phyloP scores from a whole-genome alignment of 2,113 vertebrate species.

The Terrapene triunguis region DNA sequence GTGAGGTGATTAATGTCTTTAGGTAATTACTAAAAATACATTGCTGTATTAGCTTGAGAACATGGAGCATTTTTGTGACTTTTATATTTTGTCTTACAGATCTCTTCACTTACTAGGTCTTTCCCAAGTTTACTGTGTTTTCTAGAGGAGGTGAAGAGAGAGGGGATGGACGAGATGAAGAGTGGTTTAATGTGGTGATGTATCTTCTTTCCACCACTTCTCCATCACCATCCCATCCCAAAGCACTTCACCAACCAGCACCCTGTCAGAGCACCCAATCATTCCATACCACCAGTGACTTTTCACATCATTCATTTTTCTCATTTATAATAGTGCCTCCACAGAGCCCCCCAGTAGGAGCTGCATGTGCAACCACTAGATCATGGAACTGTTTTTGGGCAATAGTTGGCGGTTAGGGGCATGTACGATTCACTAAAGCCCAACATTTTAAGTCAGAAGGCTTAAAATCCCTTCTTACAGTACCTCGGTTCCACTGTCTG shows the following conservation, averaged over 20 bases:
- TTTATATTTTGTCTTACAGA: conserved; percentile 4
- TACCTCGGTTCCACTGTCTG: conserved; percentile 56
- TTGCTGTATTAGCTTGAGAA: conserved; percentile 49
- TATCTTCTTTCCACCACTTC: background rate
- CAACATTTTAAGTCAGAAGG: conserved; percentile 52
- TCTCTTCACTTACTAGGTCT: conserved; percentile 24
- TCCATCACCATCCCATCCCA: background rate
- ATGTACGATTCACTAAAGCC: conserved; percentile 52
- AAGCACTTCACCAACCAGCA: background rate
- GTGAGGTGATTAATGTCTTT: conserved; percentile 64
- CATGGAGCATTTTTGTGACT: conserved; percentile 1
- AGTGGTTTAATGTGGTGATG: background rate
- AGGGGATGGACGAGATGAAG: background rate
- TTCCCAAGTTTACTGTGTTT: conserved; percentile 36
- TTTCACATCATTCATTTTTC: background rate
- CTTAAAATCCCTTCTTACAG: conserved; percentile 72
- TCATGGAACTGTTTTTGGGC: conserved; percentile 41
- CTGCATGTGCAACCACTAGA: background rate
- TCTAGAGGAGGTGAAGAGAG: conserved; percentile 1
- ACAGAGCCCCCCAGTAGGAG: background rate
- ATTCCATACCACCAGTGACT: background rate
- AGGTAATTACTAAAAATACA: conserved; percentile 54
- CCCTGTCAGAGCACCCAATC: background rate
- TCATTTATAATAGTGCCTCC: background rate
- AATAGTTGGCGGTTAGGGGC: conserved; percentile 35